phyloP scores from a whole-genome alignment of 2,113 vertebrate genomes.

The Gobiocypris rarus region DNA sequence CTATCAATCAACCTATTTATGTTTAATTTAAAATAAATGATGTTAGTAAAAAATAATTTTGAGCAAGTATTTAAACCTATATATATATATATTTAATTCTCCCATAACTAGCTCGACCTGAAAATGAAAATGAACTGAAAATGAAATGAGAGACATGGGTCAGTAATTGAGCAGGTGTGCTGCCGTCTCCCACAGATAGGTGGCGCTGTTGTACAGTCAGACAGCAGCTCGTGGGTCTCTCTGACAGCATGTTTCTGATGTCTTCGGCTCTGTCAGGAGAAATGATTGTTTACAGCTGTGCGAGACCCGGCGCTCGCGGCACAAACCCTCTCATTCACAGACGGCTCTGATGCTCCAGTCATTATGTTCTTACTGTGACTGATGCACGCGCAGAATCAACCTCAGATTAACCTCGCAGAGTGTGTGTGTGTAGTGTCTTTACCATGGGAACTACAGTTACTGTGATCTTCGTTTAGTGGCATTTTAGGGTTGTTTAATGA shows the following conservation, averaged over 20 bases:
- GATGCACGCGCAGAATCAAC: background rate
- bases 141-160: no score
- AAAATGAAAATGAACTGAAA: no score
- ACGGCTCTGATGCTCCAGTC: background rate
- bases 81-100: no score
- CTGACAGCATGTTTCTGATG: constrained; percentile 50
- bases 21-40: no score
- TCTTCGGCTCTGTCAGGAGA: constrained; percentile 64
- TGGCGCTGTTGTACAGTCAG: constrained; percentile 73
- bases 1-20: no score
- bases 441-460: background rate
- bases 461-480: background rate
- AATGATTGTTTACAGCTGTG: constrained; percentile 75
- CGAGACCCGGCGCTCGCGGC: constrained; percentile 42
- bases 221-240: background rate
- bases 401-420: background rate
- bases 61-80: no score
- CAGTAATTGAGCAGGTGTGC: no score
- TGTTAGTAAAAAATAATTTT: no score
- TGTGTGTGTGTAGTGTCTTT: background rate
- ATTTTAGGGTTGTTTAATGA: background rate
- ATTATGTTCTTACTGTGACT: background rate
- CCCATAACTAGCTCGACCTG: no score
- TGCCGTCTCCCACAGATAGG: constrained; percentile 54
- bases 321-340: constrained; percentile 15